Percentiles rank a stretch among this genome's conserved stretches.
phyloP scores from a whole-genome alignment of 64 coral and sea anemone genomes.

The Pachyseris speciosa region DNA sequence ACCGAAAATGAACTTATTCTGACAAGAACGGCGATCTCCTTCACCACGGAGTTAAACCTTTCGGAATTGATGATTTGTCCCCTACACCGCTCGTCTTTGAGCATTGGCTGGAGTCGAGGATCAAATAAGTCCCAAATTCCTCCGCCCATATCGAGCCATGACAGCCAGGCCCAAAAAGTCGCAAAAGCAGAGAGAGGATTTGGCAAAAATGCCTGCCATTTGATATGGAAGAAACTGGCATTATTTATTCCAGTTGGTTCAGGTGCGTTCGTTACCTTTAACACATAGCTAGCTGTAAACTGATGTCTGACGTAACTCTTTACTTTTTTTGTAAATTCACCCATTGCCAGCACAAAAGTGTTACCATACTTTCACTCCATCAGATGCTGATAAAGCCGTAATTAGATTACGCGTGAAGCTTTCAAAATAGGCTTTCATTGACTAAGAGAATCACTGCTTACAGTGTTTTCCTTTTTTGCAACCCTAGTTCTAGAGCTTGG shows the following conservation, averaged over 20 bases:
- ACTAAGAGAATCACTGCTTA: no score
- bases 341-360: no score
- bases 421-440: no score
- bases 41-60: neutral
- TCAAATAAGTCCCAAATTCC: constrained; percentile 15
- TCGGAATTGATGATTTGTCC: neutral
- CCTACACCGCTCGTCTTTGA: neutral
- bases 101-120: constrained; percentile 31
- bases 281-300: neutral
- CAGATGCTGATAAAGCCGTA: no score
- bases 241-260: constrained; percentile 32
- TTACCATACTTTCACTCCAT: no score
- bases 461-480: no score
- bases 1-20: constrained; percentile 32
- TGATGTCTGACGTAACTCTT: neutral
- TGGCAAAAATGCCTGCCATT: neutral
- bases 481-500: no score
- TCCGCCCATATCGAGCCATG: neutral
- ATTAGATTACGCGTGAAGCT: no score
- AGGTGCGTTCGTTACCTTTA: neutral
- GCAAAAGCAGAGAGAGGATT: constrained; percentile 26
- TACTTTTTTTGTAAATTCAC: no score
- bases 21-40: neutral
- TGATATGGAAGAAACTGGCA: constrained; percentile 10
- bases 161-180: neutral